These are phyloP conservation scores for Drosophila teissieri DNA, from an alignment of 1,140 invertebrate genomes.

Conservation along the genomic window DNA sequence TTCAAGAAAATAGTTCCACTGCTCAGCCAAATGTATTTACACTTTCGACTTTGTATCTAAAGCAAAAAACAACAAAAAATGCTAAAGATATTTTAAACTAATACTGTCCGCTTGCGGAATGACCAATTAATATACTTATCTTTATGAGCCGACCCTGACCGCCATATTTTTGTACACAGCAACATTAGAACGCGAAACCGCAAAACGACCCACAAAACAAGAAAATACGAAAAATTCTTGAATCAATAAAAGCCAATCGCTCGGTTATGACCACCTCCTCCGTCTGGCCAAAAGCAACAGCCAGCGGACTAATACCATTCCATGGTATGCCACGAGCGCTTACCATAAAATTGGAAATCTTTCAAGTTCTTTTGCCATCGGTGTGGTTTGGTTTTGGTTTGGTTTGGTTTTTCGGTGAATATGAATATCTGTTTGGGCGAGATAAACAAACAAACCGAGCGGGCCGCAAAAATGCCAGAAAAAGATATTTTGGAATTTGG, in stretches of 20 bases:
- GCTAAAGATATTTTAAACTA: no score
- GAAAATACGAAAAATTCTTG: slow-evolving; percentile 41
- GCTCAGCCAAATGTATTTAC: no score
- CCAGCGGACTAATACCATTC: slow-evolving; percentile 56
- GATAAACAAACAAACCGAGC: slow-evolving; percentile 69
- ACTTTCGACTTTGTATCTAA: no score
- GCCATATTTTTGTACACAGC: slow-evolving; percentile 44
- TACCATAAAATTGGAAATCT: slow-evolving; percentile 80
- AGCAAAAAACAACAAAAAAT: no score
- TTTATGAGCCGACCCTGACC: slow-evolving; percentile 55
- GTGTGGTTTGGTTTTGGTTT: neutral
- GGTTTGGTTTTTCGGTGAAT: slow-evolving; percentile 5
- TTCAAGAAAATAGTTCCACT: no score
- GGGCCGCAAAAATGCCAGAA: slow-evolving; percentile 32
- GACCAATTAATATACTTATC: slow-evolving; percentile 21
- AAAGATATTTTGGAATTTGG: slow-evolving; percentile 64
- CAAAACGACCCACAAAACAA: slow-evolving; percentile 17
- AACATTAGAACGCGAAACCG: slow-evolving; percentile 52
- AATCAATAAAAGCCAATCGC: slow-evolving; percentile 72
- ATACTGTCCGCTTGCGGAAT: neutral
- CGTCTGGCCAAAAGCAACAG: slow-evolving; percentile 25
- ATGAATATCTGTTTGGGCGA: slow-evolving; percentile 27
- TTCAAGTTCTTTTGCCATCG: slow-evolving; percentile 63
- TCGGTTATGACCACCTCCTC: slow-evolving; percentile 57
- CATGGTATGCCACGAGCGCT: slow-evolving; percentile 72